Percentiles rank a stretch among this genome's conserved stretches.
Conservation (phyloP, 1,140 invertebrate species). For the Apis dorsata region DNA sequence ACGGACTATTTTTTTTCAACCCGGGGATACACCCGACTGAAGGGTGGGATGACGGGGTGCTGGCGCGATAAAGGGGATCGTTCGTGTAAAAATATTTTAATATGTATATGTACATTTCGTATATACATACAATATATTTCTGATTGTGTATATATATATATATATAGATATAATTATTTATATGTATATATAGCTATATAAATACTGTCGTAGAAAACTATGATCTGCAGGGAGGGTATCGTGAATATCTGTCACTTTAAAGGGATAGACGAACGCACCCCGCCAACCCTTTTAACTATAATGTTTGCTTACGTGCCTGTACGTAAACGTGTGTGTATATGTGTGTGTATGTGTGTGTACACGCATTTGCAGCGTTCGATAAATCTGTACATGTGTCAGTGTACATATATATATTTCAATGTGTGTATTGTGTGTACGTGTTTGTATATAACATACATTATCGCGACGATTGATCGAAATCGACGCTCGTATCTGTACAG, state of each 20-base stretch:
- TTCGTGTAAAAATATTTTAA: constrained; percentile 60
- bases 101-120: constrained; percentile 39
- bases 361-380: not conserved
- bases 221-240: constrained; percentile 49
- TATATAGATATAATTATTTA: constrained; percentile 42
- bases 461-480: constrained; percentile 11
- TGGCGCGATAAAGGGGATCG: not conserved
- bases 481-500: constrained; percentile 4
- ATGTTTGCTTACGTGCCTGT: constrained; percentile 37
- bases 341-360: not conserved
- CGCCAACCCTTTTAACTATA: constrained; percentile 39
- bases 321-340: constrained; percentile 11
- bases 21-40: constrained; percentile 29
- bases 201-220: constrained; percentile 78
- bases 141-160: constrained; percentile 59
- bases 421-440: not conserved
- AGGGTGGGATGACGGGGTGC: constrained; percentile 41
- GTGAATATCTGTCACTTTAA: constrained; percentile 21
- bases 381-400: not conserved
- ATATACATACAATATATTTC: constrained; percentile 36
- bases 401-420: not conserved
- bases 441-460: constrained; percentile 1
- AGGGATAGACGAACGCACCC: constrained; percentile 24
- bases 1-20: constrained; percentile 56
- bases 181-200: constrained; percentile 73